Base-by-base conservation (phyloP, 2,888 invertebrate genomes). In the Brachyopa scutellaris region DNA sequence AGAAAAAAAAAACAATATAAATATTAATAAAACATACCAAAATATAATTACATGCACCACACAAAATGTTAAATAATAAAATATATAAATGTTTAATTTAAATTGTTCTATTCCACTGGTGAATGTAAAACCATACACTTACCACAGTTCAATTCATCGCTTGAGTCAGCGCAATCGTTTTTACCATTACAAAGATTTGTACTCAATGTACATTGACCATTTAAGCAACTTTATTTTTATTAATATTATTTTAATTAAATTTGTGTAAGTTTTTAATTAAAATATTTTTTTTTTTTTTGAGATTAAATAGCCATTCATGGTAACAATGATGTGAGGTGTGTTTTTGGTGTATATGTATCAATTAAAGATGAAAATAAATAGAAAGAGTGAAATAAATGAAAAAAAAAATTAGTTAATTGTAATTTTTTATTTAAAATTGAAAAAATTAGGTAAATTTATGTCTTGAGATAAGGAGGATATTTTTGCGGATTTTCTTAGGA, bases 61-160 rank as follows among this genome's bases (percentile, higher is more conserved):
- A 36, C 4, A 51, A 13, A 36, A 31, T 19, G 42, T 51, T 72
- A 47, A 49, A 23, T 26, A 55, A 42, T 7, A 42, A 33, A 38
- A 13, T 29, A 15, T 31, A 26, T 6, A 31, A 66, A 23, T 49
- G 9, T 61, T 5, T n/a, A 29, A 31, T 38, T 26, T 11, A 6
- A 31, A 19, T 15, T 61, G 19, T 49, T 21, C 0, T 9, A 57
- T 45, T 79, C 40, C 38, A 73, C 76, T 82, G 82, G 82, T 72
- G 61, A 76, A 66, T 82, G 77, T 13, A 21, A 72, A 66, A 76
- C 82, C 66, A 70, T 62, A 57, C 83, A 88, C 90, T 89, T 92
- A 92, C 92, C 91, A 89, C 94, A 94, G 83, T 91, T 90, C 13
- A 88, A 89, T 88, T 95, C 95, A 87, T 95, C 94, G 86, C 93